phyloP scores from a whole-genome alignment of 1,140 invertebrate species.

The Neodiprion lecontei region DNA sequence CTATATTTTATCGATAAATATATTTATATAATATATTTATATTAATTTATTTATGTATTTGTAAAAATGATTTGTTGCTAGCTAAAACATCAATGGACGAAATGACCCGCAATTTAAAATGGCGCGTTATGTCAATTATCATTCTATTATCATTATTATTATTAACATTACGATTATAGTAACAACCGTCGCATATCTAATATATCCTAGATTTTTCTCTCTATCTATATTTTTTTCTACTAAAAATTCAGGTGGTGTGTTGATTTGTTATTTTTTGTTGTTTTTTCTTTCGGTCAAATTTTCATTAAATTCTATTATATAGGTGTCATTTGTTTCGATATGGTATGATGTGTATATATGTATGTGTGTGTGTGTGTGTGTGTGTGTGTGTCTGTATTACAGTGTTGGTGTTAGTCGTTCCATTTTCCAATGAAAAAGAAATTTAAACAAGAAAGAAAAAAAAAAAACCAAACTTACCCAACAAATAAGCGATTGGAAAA shows the following conservation, averaged over 20 bases:
- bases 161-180: no score
- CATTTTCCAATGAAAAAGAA: neutral
- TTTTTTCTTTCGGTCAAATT: no score
- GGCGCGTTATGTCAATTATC: no score
- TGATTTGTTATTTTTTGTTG: no score
- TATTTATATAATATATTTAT: slow-evolving; percentile 7
- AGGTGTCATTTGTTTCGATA: neutral
- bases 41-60: slow-evolving; percentile 22
- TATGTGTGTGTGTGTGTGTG: no score
- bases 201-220: no score
- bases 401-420: neutral
- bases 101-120: slow-evolving; percentile 30
- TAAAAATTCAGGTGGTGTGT: no score
- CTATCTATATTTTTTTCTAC: no score
- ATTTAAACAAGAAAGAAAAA: neutral
- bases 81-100: slow-evolving; percentile 48
- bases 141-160: no score
- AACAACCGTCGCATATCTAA: no score
- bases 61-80: slow-evolving; percentile 30
- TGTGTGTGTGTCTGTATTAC: neutral
- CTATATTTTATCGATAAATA: neutral
- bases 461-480: neutral
- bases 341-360: neutral
- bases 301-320: no score
- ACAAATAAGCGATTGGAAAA: no score